A percentile compares a stretch with the other conserved stretches of the same genome.
phyloP scores from a whole-genome alignment of 2,888 invertebrate genomes.

The Atrina japonica region DNA sequence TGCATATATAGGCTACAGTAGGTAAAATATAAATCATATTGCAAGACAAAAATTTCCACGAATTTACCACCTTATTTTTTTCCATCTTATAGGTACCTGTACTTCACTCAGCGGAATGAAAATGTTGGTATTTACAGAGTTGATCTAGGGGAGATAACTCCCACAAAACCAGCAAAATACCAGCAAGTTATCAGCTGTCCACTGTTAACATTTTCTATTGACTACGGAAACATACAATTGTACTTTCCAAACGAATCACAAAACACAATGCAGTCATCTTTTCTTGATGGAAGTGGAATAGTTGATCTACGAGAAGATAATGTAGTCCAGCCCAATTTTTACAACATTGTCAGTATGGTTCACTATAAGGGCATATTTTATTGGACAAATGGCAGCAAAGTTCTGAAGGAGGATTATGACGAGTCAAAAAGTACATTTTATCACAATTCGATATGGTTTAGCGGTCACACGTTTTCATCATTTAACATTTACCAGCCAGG shows the following conservation, averaged over 20 bases:
- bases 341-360: conserved; percentile 88
- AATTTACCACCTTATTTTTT: too few relatives aligned
- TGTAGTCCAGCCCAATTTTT: conserved; percentile 89
- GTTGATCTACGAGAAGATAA: conserved; percentile 85
- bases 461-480: conserved; percentile 83
- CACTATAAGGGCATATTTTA: conserved; percentile 87
- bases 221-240: conserved; percentile 90
- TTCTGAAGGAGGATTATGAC: conserved; percentile 90
- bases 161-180: conserved; percentile 22
- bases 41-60: too few relatives aligned
- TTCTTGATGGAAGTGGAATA: conserved; percentile 86
- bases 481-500: conserved; percentile 85
- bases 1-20: too few relatives aligned
- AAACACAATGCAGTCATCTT: conserved; percentile 90
- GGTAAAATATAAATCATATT: too few relatives aligned
- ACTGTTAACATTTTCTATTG: conserved; percentile 91
- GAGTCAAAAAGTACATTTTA: conserved; percentile 86
- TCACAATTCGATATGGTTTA: conserved; percentile 85
- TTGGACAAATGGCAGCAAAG: conserved; percentile 91
- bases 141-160: conserved; percentile 86
- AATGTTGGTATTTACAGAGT: conserved; percentile 88
- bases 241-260: conserved; percentile 88
- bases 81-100: conserved; percentile 85
- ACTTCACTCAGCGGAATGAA: conserved; percentile 85
- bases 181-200: conserved; percentile 81